Evolutionary conservation across 1,140 invertebrate genomes (phyloP).

Genomic region (Cherax destructor): DNA sequence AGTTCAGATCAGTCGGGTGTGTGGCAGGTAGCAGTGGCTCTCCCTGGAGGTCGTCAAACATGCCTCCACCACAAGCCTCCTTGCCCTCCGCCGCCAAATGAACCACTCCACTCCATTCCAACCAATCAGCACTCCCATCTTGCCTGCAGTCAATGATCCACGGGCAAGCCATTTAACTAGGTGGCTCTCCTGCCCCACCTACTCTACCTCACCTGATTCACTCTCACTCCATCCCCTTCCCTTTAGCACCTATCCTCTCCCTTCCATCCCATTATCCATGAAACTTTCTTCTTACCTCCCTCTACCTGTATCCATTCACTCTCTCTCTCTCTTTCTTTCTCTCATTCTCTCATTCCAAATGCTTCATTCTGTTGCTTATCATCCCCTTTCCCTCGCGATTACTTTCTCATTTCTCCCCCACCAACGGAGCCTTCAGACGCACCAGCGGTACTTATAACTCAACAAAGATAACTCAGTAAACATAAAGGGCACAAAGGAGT

Average conservation of each 20-base stretch:
- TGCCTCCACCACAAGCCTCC: too few species aligned
- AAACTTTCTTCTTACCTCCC: background rate
- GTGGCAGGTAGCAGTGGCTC: too few species aligned
- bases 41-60: too few species aligned
- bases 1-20: too few species aligned
- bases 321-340: background rate
- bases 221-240: background rate
- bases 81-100: background rate
- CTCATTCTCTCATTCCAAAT: background rate
- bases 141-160: background rate
- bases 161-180: background rate
- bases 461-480: too few species aligned
- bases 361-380: background rate
- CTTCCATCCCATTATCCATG: background rate
- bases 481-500: too few species aligned
- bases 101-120: background rate
- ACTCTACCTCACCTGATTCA: background rate
- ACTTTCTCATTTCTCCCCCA: too few species aligned
- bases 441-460: too few species aligned
- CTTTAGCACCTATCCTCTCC: background rate
- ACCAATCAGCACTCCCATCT: background rate
- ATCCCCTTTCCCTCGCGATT: background rate
- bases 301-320: background rate
- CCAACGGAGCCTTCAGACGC: too few species aligned
- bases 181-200: background rate